Percentiles rank a stretch among this genome's conserved stretches.
These are phyloP conservation scores for Oreochromis grahami DNA, from an alignment of 2,797 vertebrate species.

Conservation along the genomic window DNA sequence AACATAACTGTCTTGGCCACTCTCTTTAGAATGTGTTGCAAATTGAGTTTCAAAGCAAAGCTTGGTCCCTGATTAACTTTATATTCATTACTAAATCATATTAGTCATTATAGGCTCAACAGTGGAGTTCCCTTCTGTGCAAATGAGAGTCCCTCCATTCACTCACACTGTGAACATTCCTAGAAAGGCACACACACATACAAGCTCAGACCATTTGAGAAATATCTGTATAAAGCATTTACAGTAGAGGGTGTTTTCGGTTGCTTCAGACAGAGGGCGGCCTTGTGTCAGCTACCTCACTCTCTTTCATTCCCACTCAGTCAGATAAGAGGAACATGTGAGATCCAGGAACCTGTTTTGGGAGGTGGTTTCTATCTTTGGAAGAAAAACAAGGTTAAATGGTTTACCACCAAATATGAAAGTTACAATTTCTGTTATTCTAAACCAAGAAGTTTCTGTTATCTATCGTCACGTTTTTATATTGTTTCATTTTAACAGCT, in stretches of 20 bases:
- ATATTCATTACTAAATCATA: slow-evolving; percentile 66
- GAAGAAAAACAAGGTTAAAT: not conserved
- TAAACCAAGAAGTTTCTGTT: not conserved
- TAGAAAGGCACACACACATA: slow-evolving; percentile 2
- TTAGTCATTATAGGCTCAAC: slow-evolving; percentile 62
- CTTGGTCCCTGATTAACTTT: slow-evolving; percentile 60
- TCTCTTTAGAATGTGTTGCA: slow-evolving; percentile 8
- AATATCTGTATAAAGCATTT: slow-evolving; percentile 18
- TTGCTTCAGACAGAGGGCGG: slow-evolving; percentile 79
- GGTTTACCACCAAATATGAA: not conserved
- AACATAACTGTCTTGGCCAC: not conserved
- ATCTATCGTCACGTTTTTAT: not conserved
- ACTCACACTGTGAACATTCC: slow-evolving; percentile 30
- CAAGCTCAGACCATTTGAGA: not conserved
- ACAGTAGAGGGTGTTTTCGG: slow-evolving; percentile 63
- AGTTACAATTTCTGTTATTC: not conserved
- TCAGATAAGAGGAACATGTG: slow-evolving; percentile 1
- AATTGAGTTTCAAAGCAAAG: slow-evolving; percentile 40
- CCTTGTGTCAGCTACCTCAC: slow-evolving; percentile 75
- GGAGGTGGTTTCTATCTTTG: not conserved
- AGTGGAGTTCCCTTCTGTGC: slow-evolving; percentile 43
- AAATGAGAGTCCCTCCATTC: slow-evolving; percentile 47
- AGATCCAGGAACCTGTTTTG: not conserved
- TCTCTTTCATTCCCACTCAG: not conserved
- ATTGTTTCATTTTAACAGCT: not conserved